Conservation (phyloP, 2,888 invertebrate genomes). For the Drosophila monieri region DNA sequence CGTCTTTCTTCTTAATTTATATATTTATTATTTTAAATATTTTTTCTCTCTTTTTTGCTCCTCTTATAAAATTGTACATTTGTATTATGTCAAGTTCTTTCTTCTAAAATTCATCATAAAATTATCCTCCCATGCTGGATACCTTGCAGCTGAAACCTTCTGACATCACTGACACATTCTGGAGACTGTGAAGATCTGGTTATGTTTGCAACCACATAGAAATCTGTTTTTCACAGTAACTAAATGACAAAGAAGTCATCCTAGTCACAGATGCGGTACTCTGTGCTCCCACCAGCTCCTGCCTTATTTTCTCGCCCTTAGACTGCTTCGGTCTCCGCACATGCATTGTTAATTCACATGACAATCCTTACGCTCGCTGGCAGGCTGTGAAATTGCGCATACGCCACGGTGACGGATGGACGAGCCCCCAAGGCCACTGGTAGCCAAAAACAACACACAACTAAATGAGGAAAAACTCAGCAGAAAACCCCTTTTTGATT, state of each 20-base stretch:
- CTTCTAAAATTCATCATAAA: too few species aligned
- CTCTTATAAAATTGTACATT: too few species aligned
- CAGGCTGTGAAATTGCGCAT: conserved; percentile 71
- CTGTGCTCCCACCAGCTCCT: background rate
- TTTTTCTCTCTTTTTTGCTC: too few species aligned
- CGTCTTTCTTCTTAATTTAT: too few species aligned
- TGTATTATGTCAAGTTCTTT: too few species aligned
- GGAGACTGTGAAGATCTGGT: conserved; percentile 40
- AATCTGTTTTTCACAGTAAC: conserved; percentile 59
- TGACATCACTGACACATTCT: background rate
- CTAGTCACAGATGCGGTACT: conserved; percentile 57
- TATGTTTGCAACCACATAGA: conserved; percentile 57
- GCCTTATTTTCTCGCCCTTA: conserved; percentile 1
- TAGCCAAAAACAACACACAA: conserved; percentile 12
- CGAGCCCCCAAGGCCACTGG: conserved; percentile 38
- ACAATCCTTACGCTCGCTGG: conserved; percentile 60
- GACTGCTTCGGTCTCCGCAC: conserved; percentile 5
- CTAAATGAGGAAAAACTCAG: background rate
- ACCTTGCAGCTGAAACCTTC: background rate
- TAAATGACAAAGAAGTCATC: conserved; percentile 46
- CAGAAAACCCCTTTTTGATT: conserved; percentile 40
- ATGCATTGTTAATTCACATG: conserved; percentile 71
- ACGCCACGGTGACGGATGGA: conserved; percentile 50
- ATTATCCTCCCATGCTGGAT: background rate
- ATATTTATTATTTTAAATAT: too few species aligned